Conservation (phyloP, 35 echinoderm and acorn worm species). For the Ophiothrix spiculata region DNA sequence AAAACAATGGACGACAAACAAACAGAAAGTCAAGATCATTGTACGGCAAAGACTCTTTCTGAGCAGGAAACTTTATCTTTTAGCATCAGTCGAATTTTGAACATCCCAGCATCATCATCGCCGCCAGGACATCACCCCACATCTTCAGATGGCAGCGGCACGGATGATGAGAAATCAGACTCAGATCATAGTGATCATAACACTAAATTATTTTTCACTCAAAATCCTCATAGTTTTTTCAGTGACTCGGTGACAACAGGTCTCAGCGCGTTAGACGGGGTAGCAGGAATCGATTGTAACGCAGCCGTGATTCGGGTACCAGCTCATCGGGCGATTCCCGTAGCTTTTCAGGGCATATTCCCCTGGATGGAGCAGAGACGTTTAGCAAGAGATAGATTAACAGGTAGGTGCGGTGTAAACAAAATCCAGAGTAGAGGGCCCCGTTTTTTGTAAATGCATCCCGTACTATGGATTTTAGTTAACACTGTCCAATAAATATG, state of each 20-base stretch:
- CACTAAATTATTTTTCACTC: not conserved
- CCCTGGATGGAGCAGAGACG: constrained; percentile 77
- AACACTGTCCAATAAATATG: too few relatives aligned
- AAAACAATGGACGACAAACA: not conserved
- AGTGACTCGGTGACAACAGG: not conserved
- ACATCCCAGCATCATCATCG: not conserved
- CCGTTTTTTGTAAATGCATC: too few relatives aligned
- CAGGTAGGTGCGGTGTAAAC: too few relatives aligned
- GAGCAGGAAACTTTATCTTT: constrained; percentile 22
- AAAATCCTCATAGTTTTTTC: too few relatives aligned
- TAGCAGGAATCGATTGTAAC: not conserved
- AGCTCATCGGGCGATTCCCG: constrained; percentile 61
- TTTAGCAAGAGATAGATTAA: constrained; percentile 66
- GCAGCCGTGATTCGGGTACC: constrained; percentile 59
- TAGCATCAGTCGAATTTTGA: constrained; percentile 38
- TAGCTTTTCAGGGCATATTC: constrained; percentile 39
- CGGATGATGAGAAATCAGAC: not conserved
- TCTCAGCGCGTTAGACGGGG: not conserved
- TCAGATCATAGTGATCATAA: not conserved
- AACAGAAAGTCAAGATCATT: not conserved
- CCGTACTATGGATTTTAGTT: too few relatives aligned
- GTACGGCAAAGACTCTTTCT: not conserved
- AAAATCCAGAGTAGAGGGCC: too few relatives aligned
- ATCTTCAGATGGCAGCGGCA: not conserved
- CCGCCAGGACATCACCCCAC: not conserved